These are phyloP conservation scores for Gymnopithys bicolor DNA, from an alignment of 2,797 vertebrate genomes.

Conservation along the genomic window DNA sequence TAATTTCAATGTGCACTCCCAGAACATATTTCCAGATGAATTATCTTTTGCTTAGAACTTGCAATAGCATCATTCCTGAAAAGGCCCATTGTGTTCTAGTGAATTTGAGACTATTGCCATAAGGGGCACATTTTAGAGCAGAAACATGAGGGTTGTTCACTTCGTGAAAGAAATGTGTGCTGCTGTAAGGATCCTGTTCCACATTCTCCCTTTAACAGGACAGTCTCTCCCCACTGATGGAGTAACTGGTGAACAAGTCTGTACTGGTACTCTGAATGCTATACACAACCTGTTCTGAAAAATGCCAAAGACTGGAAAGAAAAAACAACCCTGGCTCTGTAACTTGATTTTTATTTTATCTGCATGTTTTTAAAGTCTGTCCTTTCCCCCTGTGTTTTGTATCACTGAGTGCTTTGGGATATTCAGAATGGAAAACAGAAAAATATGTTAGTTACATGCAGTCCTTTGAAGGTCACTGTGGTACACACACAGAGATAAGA, in stretches of 20 bases:
- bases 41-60: background rate
- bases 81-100: background rate
- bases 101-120: background rate
- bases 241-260: background rate
- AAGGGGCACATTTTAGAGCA: background rate
- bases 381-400: background rate
- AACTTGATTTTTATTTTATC: background rate
- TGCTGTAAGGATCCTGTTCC: background rate
- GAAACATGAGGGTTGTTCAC: background rate
- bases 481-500: background rate
- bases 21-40: background rate
- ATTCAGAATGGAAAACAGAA: background rate
- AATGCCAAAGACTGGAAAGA: background rate
- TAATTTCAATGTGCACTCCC: background rate
- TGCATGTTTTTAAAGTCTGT: background rate
- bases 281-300: background rate
- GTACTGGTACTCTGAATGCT: background rate
- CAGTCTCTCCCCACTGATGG: rapidly evolving
- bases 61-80: background rate
- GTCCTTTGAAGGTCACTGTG: background rate
- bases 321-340: background rate
- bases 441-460: background rate
- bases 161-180: background rate
- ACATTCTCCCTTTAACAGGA: background rate
- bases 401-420: background rate